Percentiles rank a stretch among this genome's conserved stretches.
These are phyloP conservation scores for Zosterops hypoxanthus DNA, from an alignment of 2,113 vertebrate genomes.

Conservation along the genomic window DNA sequence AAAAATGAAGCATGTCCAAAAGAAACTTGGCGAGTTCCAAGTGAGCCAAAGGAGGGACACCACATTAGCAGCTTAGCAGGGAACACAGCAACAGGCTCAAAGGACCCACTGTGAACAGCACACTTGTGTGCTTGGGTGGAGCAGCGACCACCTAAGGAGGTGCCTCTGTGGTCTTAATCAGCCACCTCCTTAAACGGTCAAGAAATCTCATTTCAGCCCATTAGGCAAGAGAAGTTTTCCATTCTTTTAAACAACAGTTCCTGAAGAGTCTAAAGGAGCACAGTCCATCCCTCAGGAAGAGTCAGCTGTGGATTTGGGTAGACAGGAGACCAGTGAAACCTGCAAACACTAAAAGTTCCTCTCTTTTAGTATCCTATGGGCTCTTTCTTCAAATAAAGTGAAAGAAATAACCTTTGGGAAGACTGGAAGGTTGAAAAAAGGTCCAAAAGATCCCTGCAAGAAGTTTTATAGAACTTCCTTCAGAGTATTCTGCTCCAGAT, in stretches of 20 bases:
- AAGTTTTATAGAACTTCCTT: not conserved
- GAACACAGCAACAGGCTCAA: slow-evolving; percentile 68
- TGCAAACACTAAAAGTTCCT: not conserved
- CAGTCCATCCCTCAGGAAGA: not conserved
- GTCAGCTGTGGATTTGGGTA: not conserved
- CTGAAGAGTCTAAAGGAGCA: slow-evolving; percentile 29
- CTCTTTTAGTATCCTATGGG: not conserved
- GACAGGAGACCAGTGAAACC: not conserved
- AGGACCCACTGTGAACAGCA: slow-evolving; percentile 68
- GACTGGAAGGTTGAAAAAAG: not conserved
- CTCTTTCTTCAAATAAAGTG: not conserved
- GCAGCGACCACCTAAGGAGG: slow-evolving; percentile 72
- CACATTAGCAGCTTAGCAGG: slow-evolving; percentile 74
- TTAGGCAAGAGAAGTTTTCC: slow-evolving; percentile 58
- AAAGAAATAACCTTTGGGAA: not conserved
- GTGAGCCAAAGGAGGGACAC: slow-evolving; percentile 75
- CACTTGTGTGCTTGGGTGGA: slow-evolving; percentile 46
- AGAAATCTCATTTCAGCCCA: slow-evolving; percentile 56
- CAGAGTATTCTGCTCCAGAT: not conserved
- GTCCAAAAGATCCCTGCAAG: not conserved
- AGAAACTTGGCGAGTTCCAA: slow-evolving; percentile 78
- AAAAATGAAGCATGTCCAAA: slow-evolving; percentile 72
- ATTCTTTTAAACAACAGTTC: slow-evolving; percentile 45
- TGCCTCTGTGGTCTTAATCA: slow-evolving; percentile 66
- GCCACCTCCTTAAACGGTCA: slow-evolving; percentile 50